phyloP scores from a whole-genome alignment of 2,113 vertebrate species.

The Vombatus ursinus region DNA sequence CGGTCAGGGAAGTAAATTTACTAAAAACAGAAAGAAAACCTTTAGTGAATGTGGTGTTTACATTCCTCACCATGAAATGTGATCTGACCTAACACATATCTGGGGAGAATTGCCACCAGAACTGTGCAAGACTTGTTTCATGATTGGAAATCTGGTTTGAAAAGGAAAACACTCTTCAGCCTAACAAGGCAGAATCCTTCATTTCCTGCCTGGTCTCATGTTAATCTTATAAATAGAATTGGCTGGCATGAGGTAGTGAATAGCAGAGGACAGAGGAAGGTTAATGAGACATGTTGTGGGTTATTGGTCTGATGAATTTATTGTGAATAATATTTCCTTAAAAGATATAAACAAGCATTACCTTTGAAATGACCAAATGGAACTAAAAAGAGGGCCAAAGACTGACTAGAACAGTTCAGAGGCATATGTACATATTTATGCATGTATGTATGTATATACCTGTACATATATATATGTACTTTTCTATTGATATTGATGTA shows the following conservation, averaged over 20 bases:
- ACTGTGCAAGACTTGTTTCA: conserved; percentile 38
- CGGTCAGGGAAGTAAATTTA: conserved; percentile 51
- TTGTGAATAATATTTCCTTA: background rate
- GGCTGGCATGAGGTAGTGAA: background rate
- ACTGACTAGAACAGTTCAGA: background rate
- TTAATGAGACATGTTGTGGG: background rate
- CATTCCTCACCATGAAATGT: conserved; percentile 23
- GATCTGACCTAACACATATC: background rate
- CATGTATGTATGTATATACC: background rate
- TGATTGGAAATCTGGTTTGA: conserved; percentile 47
- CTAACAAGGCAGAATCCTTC: conserved; percentile 49
- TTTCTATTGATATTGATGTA: background rate
- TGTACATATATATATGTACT: no score
- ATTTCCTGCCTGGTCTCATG: conserved; percentile 50
- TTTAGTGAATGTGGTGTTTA: background rate
- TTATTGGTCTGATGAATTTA: background rate
- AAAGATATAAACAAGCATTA: background rate
- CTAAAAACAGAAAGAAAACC: conserved; percentile 52
- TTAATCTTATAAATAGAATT: conserved; percentile 25
- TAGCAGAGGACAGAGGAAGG: background rate
- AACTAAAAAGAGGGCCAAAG: background rate
- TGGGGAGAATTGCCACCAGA: conserved; percentile 41
- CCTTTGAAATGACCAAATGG: background rate
- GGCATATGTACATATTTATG: background rate
- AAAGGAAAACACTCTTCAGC: conserved; percentile 51